Conservation (phyloP, 2,888 invertebrate species). For the Caenorhabditis sinica region DNA sequence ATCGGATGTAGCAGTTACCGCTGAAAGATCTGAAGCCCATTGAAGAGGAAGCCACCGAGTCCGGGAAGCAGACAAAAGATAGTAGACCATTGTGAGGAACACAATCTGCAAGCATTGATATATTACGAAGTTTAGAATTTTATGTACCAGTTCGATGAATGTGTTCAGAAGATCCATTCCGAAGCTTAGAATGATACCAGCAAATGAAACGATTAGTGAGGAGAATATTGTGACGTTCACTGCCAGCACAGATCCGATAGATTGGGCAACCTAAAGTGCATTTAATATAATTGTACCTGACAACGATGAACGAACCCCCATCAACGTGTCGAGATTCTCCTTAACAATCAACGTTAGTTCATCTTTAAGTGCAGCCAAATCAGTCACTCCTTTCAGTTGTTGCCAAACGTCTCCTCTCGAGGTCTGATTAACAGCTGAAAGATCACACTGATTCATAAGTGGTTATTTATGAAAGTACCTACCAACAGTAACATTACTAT, state of each 20-base stretch:
- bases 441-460: neutral
- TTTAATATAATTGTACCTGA: neutral
- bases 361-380: slow-evolving; percentile 79
- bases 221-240: slow-evolving; percentile 80
- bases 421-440: slow-evolving; percentile 47
- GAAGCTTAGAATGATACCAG: slow-evolving; percentile 81
- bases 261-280: slow-evolving; percentile 78
- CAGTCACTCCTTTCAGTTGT: slow-evolving; percentile 79
- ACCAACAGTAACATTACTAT: slow-evolving; percentile 39
- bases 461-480: neutral
- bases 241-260: slow-evolving; percentile 79
- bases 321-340: slow-evolving; percentile 83
- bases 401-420: slow-evolving; percentile 73
- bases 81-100: slow-evolving; percentile 97
- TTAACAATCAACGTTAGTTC: slow-evolving; percentile 82
- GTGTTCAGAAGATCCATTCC: slow-evolving; percentile 83
- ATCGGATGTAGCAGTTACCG: slow-evolving; percentile 41
- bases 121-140: too few species aligned
- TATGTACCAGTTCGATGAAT: slow-evolving; percentile 81
- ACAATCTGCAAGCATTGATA: slow-evolving; percentile 90
- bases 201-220: slow-evolving; percentile 76
- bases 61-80: slow-evolving; percentile 92
- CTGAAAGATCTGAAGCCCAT: slow-evolving; percentile 71
- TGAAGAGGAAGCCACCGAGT: slow-evolving; percentile 93
- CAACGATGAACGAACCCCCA: slow-evolving; percentile 74